A percentile compares a stretch with the other conserved stretches of the same genome.
phyloP scores from a whole-genome alignment of 2,888 invertebrate genomes.

The Drosophila mayaguana region DNA sequence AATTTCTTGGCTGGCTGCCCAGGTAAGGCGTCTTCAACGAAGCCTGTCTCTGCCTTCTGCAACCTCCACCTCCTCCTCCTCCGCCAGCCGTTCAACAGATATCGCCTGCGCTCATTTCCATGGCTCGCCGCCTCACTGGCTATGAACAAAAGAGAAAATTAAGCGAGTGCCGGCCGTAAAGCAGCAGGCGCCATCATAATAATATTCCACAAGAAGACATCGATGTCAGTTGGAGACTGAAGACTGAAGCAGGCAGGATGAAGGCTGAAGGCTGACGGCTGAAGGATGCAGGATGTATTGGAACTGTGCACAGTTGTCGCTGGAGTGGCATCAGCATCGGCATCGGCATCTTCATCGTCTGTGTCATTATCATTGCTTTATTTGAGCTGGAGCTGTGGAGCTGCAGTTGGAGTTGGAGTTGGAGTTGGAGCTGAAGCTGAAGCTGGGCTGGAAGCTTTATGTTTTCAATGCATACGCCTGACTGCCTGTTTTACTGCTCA shows the following conservation, averaged over 20 bases:
- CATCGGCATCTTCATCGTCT: slow-evolving; percentile 21
- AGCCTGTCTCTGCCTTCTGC: background rate
- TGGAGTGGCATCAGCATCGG: slow-evolving; percentile 9
- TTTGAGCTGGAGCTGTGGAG: slow-evolving; percentile 47
- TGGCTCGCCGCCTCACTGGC: slow-evolving; percentile 53
- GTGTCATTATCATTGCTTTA: slow-evolving; percentile 56
- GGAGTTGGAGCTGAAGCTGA: slow-evolving; percentile 7
- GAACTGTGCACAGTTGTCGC: slow-evolving; percentile 9
- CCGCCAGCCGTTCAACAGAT: background rate
- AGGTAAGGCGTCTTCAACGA: slow-evolving; percentile 42
- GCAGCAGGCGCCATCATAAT: slow-evolving; percentile 76
- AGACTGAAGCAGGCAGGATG: slow-evolving; percentile 27
- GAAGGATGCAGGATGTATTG: slow-evolving; percentile 30
- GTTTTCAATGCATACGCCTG: slow-evolving; percentile 63
- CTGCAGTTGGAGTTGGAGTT: slow-evolving; percentile 26
- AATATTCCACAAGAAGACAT: slow-evolving; percentile 69
- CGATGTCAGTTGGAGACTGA: slow-evolving; percentile 44
- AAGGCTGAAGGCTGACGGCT: background rate
- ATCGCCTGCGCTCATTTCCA: slow-evolving; percentile 19
- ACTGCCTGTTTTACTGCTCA: slow-evolving; percentile 57
- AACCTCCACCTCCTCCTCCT: background rate
- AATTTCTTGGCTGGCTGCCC: slow-evolving; percentile 71
- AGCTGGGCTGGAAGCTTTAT: slow-evolving; percentile 61
- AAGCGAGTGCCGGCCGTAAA: slow-evolving; percentile 74
- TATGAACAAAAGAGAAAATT: slow-evolving; percentile 76